Percentiles rank a stretch among this genome's conserved stretches.
These are phyloP conservation scores for Chrysogorgia sp. DNA, from an alignment of 92 coral and sea anemone species.

Conservation along the genomic window DNA sequence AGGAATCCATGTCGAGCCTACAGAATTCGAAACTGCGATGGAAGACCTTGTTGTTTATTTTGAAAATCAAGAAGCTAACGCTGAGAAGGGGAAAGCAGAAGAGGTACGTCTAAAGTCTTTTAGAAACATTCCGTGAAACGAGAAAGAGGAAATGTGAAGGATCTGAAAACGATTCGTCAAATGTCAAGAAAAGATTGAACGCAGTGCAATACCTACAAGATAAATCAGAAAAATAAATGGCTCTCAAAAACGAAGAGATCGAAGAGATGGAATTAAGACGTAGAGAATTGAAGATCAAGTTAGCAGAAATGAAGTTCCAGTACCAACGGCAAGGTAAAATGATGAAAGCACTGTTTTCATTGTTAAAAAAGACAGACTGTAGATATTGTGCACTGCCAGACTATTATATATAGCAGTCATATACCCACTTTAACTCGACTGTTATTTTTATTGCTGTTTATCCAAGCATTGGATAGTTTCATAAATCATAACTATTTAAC, in stretches of 20 bases:
- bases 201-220: background rate
- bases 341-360: conserved; percentile 16
- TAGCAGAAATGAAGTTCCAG: background rate
- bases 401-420: background rate
- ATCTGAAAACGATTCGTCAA: background rate
- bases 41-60: conserved; percentile 1
- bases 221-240: conserved; percentile 3
- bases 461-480: too few relatives aligned
- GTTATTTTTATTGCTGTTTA: too few relatives aligned
- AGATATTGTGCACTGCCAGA: too few relatives aligned
- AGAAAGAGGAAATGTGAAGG: background rate
- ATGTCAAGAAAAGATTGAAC: background rate
- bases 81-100: conserved; percentile 11
- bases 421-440: background rate
- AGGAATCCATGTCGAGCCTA: background rate
- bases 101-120: background rate
- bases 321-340: conserved; percentile 7
- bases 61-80: conserved; percentile 11
- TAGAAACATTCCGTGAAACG: background rate
- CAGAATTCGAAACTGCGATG: conserved; percentile 11
- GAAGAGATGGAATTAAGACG: conserved; percentile 9
- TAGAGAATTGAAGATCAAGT: conserved; percentile 9
- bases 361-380: background rate
- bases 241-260: conserved; percentile 1
- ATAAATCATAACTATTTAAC: too few relatives aligned